A percentile compares a stretch with the other conserved stretches of the same genome.
These are phyloP conservation scores for Globodera ellingtonae DNA, from an alignment of 1,140 invertebrate species.

Conservation along the genomic window DNA sequence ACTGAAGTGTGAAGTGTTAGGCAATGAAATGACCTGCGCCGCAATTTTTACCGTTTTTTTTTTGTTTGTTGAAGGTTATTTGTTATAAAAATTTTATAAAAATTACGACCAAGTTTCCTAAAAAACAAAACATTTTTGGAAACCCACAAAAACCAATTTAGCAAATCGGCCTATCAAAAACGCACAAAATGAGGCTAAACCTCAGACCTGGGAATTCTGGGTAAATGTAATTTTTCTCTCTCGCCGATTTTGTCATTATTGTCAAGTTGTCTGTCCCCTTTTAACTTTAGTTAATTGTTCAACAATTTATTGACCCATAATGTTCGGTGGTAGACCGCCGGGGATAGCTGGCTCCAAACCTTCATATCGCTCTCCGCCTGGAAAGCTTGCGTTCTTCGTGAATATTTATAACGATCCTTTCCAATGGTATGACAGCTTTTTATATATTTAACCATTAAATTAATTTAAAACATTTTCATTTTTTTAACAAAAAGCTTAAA, in stretches of 20 bases:
- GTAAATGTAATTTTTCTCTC: not conserved
- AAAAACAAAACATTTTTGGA: no score
- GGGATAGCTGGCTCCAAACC: constrained; percentile 15
- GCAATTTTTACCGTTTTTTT: no score
- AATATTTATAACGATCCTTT: constrained; percentile 38
- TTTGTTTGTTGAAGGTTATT: no score
- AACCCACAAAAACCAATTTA: no score
- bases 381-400: constrained; percentile 21
- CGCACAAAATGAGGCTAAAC: no score
- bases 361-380: constrained; percentile 26
- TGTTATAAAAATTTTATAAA: no score
- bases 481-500: not conserved
- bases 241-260: not conserved
- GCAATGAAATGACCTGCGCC: no score
- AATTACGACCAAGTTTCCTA: no score
- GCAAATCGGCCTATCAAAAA: no score
- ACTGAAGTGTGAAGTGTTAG: no score
- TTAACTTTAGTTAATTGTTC: not conserved
- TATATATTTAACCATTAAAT: constrained; percentile 1
- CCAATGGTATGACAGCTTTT: constrained; percentile 24
- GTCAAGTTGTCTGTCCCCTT: not conserved
- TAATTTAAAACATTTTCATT: not conserved
- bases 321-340: constrained; percentile 22
- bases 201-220: no score
- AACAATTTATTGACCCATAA: constrained; percentile 10